Evolutionary conservation across 2,113 vertebrate genomes (phyloP), one percentile per base, ranked within the genome.

Genomic region (Colius striatus): DNA sequence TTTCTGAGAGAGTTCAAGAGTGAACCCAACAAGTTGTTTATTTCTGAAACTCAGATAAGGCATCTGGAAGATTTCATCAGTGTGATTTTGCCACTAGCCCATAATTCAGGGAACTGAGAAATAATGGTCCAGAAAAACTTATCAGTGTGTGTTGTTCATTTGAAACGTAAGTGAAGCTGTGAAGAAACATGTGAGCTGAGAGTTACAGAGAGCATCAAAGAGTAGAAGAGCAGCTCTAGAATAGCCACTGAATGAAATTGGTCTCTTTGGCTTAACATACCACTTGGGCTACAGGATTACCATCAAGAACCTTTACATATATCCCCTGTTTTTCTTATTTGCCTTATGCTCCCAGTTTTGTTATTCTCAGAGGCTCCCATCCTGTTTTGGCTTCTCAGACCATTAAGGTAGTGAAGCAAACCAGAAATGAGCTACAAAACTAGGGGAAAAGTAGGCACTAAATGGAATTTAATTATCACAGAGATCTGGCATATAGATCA

Each of bases 31-130:
- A 16, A 17, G 58, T 75, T 84, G 61, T 74, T 92, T 90, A 45
- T 38, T 86, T 50, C 50, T 70, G 73, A 61, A 78, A 55, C 5
- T 1, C 34, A 36, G 90, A 89, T 82, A 90, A 94, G 19, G 47
- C 61, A 90, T 68, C 90, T 54, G 70, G 65, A 90, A 96, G 90
- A 90, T 90, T 75, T 78, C 93, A 84, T 92, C 77, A 14, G 7
- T 8, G 41, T 29, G 41, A 79, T 90, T 87, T 87, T 92, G 61
- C 34, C 68, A 57, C 67, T 9, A 80, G 55, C 18, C 54, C 30
- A 11, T 75, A 90, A 89, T 81, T 93, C 61, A 67, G 65, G 14
- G 80, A 89, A 57, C 61, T 27, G 57, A 48, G 29, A 92, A 86
- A 74, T 32, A 90, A 88, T 71, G 38, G 43, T n/a, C 41, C 63